Base-by-base conservation (phyloP, 2,888 invertebrate genomes). In the Eurytoma adleriae region DNA sequence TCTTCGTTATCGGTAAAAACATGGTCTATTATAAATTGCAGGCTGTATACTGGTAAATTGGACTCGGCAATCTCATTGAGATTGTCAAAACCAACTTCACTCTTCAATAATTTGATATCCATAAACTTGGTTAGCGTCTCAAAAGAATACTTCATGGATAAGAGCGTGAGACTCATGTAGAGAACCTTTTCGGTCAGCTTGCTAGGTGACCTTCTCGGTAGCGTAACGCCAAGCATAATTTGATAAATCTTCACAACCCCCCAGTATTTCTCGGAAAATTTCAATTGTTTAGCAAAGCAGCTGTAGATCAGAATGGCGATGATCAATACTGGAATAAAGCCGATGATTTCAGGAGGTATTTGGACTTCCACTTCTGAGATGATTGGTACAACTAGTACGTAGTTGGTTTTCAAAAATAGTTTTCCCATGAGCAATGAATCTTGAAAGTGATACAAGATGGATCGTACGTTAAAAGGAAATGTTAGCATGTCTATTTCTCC, bases 111-210 rank as follows among this genome's bases (percentile, higher is more conserved):
- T 16, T 52, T 62, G 24, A 72, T 72, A 18, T 61, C 62, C 52
- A 72, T 52, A 10, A 72, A 52, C 30, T 72, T 62, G n/a, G 62
- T 62, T 24, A 72, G 12, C 3, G 72, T 62, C 4, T 52, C 64
- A 0, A 73, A 64, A 4, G 72, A 73, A 52, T 62, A 73, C 54
- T 64, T 73, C 62, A 64, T 62, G 24, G 64, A 73, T 3, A 62
- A 12, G 0, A 54, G n/a, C 1, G 62, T 62, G 5, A 72, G 52
- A 24, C 62, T 72, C 13, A 72, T 52, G 62, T 62, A 72, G 2
- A 72, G n/a, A 12, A 62, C 30, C 27, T 30, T 62, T 12, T 72
- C 62, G 13, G 61, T 52, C 1, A 62, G n/a, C n/a, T 24, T 62
- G 1, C 10, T 7, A 0, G 72, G 52, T n/a, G 72, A 24, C 1